Evolutionary conservation across 2,888 invertebrate genomes (phyloP).

Genomic region (Piscicola geometra): DNA sequence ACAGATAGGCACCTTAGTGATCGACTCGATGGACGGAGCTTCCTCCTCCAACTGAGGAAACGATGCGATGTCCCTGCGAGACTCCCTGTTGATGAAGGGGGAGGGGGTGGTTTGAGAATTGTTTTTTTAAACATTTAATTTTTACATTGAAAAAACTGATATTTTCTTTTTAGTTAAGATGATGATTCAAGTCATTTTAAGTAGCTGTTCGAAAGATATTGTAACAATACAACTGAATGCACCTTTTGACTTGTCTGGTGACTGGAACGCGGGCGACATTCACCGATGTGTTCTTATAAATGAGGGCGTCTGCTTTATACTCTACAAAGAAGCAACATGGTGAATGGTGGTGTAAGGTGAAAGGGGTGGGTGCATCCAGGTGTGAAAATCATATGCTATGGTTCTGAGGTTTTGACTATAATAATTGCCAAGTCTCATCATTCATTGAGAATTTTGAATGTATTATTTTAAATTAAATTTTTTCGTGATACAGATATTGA

Average conservation of each 20-base stretch:
- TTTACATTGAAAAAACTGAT: no score
- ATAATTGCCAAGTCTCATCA: not conserved
- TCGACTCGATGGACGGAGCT: conserved; percentile 4
- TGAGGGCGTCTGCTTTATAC: conserved; percentile 84
- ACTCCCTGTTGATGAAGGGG: not conserved
- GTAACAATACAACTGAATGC: no score
- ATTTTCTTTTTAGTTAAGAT: not conserved
- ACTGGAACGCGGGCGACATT: conserved; percentile 88
- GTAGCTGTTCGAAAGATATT: not conserved
- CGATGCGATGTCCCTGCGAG: conserved; percentile 7
- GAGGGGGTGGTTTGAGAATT: no score
- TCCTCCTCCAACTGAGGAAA: not conserved
- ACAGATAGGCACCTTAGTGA: conserved; percentile 12
- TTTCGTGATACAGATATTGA: no score
- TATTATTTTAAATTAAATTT: no score
- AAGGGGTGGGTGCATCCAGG: not conserved
- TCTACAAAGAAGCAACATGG: conserved; percentile 66
- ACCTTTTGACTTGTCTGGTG: conserved; percentile 35
- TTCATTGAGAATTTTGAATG: no score
- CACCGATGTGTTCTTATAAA: conserved; percentile 94
- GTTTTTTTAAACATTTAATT: no score
- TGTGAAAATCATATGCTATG: not conserved
- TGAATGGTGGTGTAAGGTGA: not conserved
- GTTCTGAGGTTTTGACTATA: not conserved
- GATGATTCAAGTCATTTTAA: not conserved